Evolutionary conservation across 1,140 invertebrate species (phyloP), one percentile per base, ranked within the genome.

Genomic region (Charaxes varanes): DNA sequence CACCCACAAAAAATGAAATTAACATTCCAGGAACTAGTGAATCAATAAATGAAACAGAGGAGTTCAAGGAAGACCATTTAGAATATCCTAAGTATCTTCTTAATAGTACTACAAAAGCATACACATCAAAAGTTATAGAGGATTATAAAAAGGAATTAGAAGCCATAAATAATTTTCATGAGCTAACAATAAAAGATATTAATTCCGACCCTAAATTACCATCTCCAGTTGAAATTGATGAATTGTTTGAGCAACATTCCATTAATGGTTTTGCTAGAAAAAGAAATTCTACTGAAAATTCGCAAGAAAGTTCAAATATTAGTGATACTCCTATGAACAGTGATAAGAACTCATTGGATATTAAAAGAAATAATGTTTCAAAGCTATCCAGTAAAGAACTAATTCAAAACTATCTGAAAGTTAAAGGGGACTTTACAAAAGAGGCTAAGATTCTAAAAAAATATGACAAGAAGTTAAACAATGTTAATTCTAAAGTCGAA

Each of bases 91-190:
- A 67, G 7, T 85, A 85, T 56, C 67, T 85, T 28, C 45, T 72
- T 6, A 76, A 83, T 41, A 84, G 72, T 48, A 66, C 56, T 12
- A 79, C 66, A 16, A 85, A 84, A 66, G 69, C 74, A 2, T 85
- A 85, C 19, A 85, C 84, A 2, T 83, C 80, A 1, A 84, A 84
- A 62, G 82, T 85, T 10, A 85, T 85, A 32, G 80, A 85, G 62
- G 82, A 85, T 58, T 85, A 85, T 51, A 84, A 81, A 66, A 82
- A 71, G 52, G 84, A 85, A 63, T 59, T 85, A 35, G 68, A 77
- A 48, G 69, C 81, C 30, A 85, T 85, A 41, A 82, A 85, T 38
- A 85, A 70, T 48, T 53, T 82, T 26, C 81, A 85, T 48, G 70
- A 85, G 33, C 57, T 85, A 8, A 81, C 81, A 33, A 23, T 85